These are phyloP conservation scores for Zosterops hypoxanthus DNA, from an alignment of 2,113 vertebrate species.

Conservation along the genomic window DNA sequence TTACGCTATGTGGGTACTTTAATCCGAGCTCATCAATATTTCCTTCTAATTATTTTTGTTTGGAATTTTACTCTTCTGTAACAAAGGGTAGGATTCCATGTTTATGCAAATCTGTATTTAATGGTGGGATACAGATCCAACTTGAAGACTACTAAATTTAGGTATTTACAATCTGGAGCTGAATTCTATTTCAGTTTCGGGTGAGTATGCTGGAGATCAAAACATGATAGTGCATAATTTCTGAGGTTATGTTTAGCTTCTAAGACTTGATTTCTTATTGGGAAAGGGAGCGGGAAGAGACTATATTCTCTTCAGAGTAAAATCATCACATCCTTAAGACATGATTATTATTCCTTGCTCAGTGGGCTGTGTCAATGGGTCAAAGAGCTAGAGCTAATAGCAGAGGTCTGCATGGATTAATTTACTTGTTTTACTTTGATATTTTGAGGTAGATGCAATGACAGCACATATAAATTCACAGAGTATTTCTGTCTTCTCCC, in stretches of 20 bases:
- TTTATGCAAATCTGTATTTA: background rate
- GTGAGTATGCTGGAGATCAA: background rate
- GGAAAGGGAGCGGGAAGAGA: background rate
- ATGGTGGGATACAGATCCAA: background rate
- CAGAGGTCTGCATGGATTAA: background rate
- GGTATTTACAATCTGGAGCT: background rate
- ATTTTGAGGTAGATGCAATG: background rate
- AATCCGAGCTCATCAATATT: background rate
- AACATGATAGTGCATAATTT: background rate
- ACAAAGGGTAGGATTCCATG: background rate
- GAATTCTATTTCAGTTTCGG: background rate
- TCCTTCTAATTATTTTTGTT: background rate
- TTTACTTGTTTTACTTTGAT: background rate
- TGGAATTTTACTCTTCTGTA: background rate
- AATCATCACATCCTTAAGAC: background rate
- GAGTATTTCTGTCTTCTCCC: background rate
- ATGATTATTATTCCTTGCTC: background rate
- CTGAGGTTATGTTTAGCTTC: background rate
- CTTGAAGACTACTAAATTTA: slow-evolving; percentile 1
- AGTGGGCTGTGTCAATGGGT: background rate
- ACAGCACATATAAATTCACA: background rate
- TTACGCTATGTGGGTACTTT: background rate
- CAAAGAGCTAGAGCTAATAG: background rate
- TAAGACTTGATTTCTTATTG: background rate
- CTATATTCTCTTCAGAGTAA: background rate